A percentile compares a stretch with the other conserved stretches of the same genome.
phyloP scores from a whole-genome alignment of 2,113 vertebrate genomes.

The Monopterus albus region DNA sequence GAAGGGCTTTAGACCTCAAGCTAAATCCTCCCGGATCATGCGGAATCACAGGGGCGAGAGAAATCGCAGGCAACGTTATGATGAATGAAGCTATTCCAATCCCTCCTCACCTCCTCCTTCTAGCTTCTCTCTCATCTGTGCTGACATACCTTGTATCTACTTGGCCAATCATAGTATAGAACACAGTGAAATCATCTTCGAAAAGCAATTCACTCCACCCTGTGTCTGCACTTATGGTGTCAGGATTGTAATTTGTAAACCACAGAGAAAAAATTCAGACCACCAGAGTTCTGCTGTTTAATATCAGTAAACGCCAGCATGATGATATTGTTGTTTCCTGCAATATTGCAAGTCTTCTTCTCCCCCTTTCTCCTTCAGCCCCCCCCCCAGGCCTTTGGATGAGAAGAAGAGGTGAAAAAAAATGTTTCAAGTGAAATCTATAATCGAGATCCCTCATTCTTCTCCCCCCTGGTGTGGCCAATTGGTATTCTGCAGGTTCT shows the following conservation, averaged over 20 bases:
- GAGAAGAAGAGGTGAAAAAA: constrained; percentile 58
- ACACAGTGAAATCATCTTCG: constrained; percentile 52
- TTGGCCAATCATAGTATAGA: constrained; percentile 57
- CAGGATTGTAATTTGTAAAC: constrained; percentile 65
- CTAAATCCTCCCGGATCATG: constrained; percentile 75
- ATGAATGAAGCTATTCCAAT: constrained; percentile 78
- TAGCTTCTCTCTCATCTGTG: constrained; percentile 55
- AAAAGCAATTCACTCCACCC: constrained; percentile 61
- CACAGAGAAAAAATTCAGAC: constrained; percentile 43
- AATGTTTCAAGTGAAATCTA: constrained; percentile 83
- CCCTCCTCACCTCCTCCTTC: constrained; percentile 58
- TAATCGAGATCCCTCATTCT: constrained; percentile 82
- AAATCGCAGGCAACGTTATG: constrained; percentile 69
- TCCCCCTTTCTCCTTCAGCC: constrained; percentile 55
- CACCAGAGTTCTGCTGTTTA: constrained; percentile 53
- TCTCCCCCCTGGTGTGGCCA: constrained; percentile 80
- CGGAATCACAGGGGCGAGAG: constrained; percentile 71
- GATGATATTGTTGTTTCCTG: constrained; percentile 39
- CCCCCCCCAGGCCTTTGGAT: constrained; percentile 45
- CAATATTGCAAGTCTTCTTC: constrained; percentile 39
- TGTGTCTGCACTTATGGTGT: constrained; percentile 43
- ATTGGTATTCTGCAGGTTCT: constrained; percentile 85
- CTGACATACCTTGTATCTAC: constrained; percentile 64
- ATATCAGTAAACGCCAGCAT: constrained; percentile 56
- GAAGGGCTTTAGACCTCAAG: constrained; percentile 65